phyloP scores from a whole-genome alignment of 2,888 invertebrate species.

The Cryptus viduatorius region DNA sequence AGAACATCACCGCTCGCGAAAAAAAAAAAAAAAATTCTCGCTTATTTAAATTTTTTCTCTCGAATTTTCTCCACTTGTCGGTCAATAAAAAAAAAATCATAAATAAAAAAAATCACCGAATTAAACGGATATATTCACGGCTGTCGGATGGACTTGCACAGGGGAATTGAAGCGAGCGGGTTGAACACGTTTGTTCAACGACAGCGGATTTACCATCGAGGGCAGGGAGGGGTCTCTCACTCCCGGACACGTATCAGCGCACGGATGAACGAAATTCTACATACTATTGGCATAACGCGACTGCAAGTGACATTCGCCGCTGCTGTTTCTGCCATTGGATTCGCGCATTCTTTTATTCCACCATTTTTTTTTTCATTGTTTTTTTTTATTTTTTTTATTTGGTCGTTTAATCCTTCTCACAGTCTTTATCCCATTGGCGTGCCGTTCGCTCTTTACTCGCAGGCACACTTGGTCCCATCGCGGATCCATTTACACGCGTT shows the following conservation, averaged over 20 bases:
- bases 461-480: conserved; percentile 49
- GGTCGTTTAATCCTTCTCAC: conserved; percentile 43
- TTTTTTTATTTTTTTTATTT: conserved; percentile 29
- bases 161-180: conserved; percentile 47
- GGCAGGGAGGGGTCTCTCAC: not conserved
- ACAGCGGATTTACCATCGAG: conserved; percentile 45
- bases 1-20: conserved; percentile 41
- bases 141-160: conserved; percentile 52
- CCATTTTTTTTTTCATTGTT: conserved; percentile 2
- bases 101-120: conserved; percentile 34
- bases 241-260: conserved; percentile 49
- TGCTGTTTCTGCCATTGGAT: conserved; percentile 31
- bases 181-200: conserved; percentile 52
- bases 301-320: conserved; percentile 62
- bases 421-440: conserved; percentile 43
- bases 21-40: not conserved
- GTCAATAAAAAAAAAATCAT: conserved; percentile 14
- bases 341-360: conserved; percentile 40
- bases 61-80: not conserved
- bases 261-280: conserved; percentile 49
- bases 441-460: conserved; percentile 53
- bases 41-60: not conserved
- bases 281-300: conserved; percentile 57
- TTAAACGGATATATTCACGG: conserved; percentile 64
- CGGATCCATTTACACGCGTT: conserved; percentile 65